Evolutionary conservation across 2,113 vertebrate species (phyloP), one percentile per base, ranked within the genome.

Genomic region (Oreochromis tanganicae): DNA sequence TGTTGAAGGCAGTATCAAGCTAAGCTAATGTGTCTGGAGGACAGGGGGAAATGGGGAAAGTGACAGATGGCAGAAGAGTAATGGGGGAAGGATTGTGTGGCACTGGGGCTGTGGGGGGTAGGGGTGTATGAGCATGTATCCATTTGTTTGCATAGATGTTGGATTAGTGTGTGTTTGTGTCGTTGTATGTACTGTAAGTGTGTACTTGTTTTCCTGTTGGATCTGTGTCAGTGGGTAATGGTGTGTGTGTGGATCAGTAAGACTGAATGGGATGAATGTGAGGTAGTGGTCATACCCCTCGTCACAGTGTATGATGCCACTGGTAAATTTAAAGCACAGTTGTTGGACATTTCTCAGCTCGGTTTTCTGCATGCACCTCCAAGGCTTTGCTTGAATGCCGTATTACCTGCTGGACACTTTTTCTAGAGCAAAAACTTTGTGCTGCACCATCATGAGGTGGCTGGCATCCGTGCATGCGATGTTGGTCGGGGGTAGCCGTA

Each of bases 371-470:
- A 0, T 80, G 73, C 27, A 32, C 59, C 87, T 90, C 27, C 68
- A 34, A 34, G 85, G 57, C 61, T 83, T n/a, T 3, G 4, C 57
- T 87, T 81, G 11, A 78, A 78, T 43, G 4, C 24, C 36, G 7
- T 1, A 4, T 17, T 24, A 16, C 21, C 36, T 9, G 84, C 24
- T 2, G 86, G 88, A 87, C 54, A 36, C 14, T 61, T 87, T 82
- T 66, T 81, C 34, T 83, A 52, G 78, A 57, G 2, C 21, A 85
- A 73, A 59, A 41, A 10, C 8, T 21, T 50, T 14, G 8, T 3
- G 2, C 16, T 24, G 81, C 32, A 4, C 13, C 43, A 24, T 50
- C 83, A 96, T 96, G 96, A 97, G 93, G 96, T 96, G 95, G 96
- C 88, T 96, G 55, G 50, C 91, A 8, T 94, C 94, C 1, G 27